These are phyloP conservation scores for Bruchidius siliquastri DNA, from an alignment of 2,888 invertebrate genomes.

Conservation along the genomic window DNA sequence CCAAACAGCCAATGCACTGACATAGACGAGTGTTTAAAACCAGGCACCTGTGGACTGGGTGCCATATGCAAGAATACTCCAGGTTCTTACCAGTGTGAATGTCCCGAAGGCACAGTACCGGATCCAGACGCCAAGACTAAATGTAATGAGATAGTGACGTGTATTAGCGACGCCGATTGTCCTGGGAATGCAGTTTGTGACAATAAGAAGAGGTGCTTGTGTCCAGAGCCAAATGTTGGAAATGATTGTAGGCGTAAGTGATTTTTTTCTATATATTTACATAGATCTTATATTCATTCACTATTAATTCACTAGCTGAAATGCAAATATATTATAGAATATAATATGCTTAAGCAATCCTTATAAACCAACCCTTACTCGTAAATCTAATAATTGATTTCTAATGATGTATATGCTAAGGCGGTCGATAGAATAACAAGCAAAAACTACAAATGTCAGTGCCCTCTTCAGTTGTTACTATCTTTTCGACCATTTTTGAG, in stretches of 20 bases:
- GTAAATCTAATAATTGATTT: no score
- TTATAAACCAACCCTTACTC: no score
- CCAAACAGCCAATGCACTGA: conserved; percentile 76
- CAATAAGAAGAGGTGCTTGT: conserved; percentile 70
- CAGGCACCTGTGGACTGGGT: conserved; percentile 72
- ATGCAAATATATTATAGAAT: no score
- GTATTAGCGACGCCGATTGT: conserved; percentile 70
- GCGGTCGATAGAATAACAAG: no score
- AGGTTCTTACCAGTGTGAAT: conserved; percentile 74
- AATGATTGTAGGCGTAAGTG: conserved; percentile 86
- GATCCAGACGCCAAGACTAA: conserved; percentile 79
- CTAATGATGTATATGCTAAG: no score
- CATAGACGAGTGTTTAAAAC: conserved; percentile 73
- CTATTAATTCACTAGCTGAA: no score
- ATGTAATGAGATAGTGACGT: conserved; percentile 79
- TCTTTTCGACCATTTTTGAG: no score
- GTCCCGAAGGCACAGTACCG: conserved; percentile 75
- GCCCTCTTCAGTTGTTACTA: no score
- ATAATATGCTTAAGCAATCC: no score
- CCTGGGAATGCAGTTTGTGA: conserved; percentile 88
- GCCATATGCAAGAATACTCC: conserved; percentile 75
- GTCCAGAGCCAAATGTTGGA: conserved; percentile 87
- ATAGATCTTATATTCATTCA: neutral
- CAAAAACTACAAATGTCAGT: no score
- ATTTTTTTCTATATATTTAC: neutral